Evolutionary conservation across 2,888 invertebrate genomes (phyloP).

Genomic region (Scaptomyza tumidula): DNA sequence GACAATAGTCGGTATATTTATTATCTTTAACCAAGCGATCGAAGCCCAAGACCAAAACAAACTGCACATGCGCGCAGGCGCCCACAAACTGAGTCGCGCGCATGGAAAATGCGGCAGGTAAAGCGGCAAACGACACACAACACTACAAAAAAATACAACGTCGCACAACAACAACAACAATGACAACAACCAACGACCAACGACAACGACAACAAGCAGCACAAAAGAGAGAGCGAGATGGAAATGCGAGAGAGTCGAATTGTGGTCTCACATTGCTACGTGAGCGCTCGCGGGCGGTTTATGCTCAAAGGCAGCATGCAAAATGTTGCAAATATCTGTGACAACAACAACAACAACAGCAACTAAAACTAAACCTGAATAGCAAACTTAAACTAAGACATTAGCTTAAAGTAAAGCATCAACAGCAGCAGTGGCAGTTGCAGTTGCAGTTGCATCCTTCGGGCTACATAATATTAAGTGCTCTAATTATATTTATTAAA

Average conservation of each 20-base stretch:
- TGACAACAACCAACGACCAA: conserved; percentile 29
- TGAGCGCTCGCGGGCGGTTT: conserved; percentile 65
- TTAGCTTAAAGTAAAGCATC: background rate
- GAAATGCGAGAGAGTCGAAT: conserved; percentile 5
- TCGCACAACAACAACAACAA: conserved; percentile 21
- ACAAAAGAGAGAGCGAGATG: conserved; percentile 10
- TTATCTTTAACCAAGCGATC: conserved; percentile 39
- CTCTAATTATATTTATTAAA: background rate
- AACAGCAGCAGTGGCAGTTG: background rate
- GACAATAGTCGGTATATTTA: conserved; percentile 6
- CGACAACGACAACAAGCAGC: background rate
- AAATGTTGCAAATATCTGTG: conserved; percentile 73
- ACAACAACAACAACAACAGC: conserved; percentile 30
- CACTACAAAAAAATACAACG: conserved; percentile 1
- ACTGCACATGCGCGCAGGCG: conserved; percentile 81
- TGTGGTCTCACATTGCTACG: conserved; percentile 43
- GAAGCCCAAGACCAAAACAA: conserved; percentile 51
- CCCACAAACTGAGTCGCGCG: conserved; percentile 73
- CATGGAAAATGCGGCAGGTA: conserved; percentile 70
- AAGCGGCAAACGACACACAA: conserved; percentile 46
- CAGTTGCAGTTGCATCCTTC: conserved; percentile 31
- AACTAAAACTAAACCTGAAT: too few species aligned
- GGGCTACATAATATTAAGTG: background rate
- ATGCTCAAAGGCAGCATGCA: conserved; percentile 72
- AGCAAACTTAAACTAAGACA: too few species aligned